Base-by-base conservation (phyloP, 2,113 vertebrate genomes). In the Thunnus maccoyii region DNA sequence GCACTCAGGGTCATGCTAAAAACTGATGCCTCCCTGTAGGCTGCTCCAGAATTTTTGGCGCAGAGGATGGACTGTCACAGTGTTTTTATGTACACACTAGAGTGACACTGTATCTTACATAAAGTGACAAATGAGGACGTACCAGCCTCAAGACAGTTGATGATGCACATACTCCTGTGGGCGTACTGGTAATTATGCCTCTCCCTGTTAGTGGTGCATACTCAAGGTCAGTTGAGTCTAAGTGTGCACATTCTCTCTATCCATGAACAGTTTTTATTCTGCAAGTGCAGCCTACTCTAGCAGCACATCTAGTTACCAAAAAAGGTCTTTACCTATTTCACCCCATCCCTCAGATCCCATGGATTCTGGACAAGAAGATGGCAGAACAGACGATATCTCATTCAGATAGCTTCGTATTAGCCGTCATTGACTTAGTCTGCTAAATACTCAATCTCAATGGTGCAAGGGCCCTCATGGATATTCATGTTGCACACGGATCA, bases 161-260 rank as follows among this genome's bases (percentile, higher is more conserved):
- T 83, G 83, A 77, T 80, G 64, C 70, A 82, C 47, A 20, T 20
- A 44, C 22, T 81, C 17, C 48, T 66, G 52, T 5, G 64, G 81
- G 66, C 74, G 17, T 27, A 15, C 56, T 66, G 18, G 1, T 51
- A 25, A 46, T 11, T 61, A 0, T 60, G 72, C 41, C 71, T 61
- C 62, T 62, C 48, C 25, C 36, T 69, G 77, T 65, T 41, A 60
- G 87, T 66, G 16, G 51, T 46, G 25, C 66, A 56, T 6, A 51
- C 36, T 84, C 74, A 84, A 84, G 74, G 81, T 84, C 87, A 86
- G 66, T 81, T 68, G 60, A 55, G 61, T 74, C 11, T 65, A 17
- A 10, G n/a, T 32, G 22, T 5, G 0, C 52, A 25, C 25, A 36
- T 46, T 30, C 27, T 30, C 27, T 30, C 57, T 32, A 48, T 61